Percentiles rank a stretch among this genome's conserved stretches.
Conservation (phyloP, 2,888 invertebrate genomes). For the Cryptocheilus praepositus region DNA sequence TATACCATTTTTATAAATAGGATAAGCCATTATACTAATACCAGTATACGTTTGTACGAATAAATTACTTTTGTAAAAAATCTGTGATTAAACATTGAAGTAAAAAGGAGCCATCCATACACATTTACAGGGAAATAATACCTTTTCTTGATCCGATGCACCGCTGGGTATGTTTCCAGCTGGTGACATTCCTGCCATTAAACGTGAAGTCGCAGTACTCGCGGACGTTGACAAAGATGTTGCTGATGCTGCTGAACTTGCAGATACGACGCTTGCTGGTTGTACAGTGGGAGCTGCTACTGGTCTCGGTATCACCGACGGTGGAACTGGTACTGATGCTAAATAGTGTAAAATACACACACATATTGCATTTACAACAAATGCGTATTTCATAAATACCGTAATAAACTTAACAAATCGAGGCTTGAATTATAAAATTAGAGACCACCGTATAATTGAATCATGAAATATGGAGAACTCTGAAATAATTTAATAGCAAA, state of each 20-base stretch:
- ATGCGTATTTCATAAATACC: conserved; percentile 2
- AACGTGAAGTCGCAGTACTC: conserved; percentile 77
- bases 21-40: conserved; percentile 1
- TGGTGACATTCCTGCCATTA: conserved; percentile 79
- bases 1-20: conserved; percentile 3
- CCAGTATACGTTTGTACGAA: background rate
- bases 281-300: conserved; percentile 64
- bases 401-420: too few species aligned
- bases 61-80: background rate
- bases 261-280: conserved; percentile 53
- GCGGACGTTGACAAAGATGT: conserved; percentile 71
- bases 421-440: too few species aligned
- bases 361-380: background rate
- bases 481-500: background rate
- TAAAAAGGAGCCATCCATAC: background rate
- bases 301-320: conserved; percentile 66
- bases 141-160: conserved; percentile 95
- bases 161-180: conserved; percentile 81
- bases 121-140: conserved; percentile 59
- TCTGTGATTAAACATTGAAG: background rate
- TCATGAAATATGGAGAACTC: too few species aligned
- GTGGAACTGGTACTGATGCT: conserved; percentile 60
- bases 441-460: too few species aligned
- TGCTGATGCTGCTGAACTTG: conserved; percentile 52
- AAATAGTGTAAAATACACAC: conserved; percentile 3